Conservation (phyloP, 2,797 vertebrate species). For the Melanotaenia parkinsoni region DNA sequence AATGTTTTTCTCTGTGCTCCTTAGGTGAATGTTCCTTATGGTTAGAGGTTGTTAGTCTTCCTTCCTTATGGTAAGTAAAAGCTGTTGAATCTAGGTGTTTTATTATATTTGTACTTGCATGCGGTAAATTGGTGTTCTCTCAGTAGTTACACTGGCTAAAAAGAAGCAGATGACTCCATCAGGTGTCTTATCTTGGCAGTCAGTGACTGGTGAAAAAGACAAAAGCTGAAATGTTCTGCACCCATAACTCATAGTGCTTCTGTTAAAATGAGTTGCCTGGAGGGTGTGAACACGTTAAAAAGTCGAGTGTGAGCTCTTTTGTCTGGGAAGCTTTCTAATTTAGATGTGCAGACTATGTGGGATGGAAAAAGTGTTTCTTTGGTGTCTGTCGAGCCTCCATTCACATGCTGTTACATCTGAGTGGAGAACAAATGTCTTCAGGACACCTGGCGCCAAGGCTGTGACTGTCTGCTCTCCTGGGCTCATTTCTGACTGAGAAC, state of each 20-base stretch:
- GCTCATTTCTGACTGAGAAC: slow-evolving; percentile 65
- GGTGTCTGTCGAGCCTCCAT: slow-evolving; percentile 41
- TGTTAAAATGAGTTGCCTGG: slow-evolving; percentile 1
- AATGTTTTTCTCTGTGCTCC: slow-evolving; percentile 25
- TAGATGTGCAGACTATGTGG: slow-evolving; percentile 36
- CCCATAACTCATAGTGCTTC: slow-evolving; percentile 5
- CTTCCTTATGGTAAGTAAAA: slow-evolving; percentile 56
- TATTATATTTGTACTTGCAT: slow-evolving; percentile 46
- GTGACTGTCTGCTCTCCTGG: slow-evolving; percentile 64
- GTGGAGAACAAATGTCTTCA: slow-evolving; percentile 62
- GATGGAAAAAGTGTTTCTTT: slow-evolving; percentile 28
- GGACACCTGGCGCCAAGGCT: slow-evolving; percentile 67
- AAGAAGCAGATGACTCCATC: slow-evolving; percentile 20
- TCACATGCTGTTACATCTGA: slow-evolving; percentile 56
- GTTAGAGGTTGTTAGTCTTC: slow-evolving; percentile 45
- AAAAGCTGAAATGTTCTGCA: slow-evolving; percentile 7
- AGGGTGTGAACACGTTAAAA: slow-evolving; percentile 10
- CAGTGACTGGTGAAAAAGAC: not conserved
- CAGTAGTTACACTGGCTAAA: slow-evolving; percentile 9
- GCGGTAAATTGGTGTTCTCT: slow-evolving; percentile 50
- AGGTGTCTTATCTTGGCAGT: slow-evolving; percentile 23
- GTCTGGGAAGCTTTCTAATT: slow-evolving; percentile 22
- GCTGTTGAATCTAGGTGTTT: slow-evolving; percentile 28
- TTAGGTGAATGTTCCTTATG: slow-evolving; percentile 50
- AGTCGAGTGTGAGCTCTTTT: slow-evolving; percentile 7